Base-by-base conservation (phyloP, 2,888 invertebrate genomes). In the Axea sp. region DNA sequence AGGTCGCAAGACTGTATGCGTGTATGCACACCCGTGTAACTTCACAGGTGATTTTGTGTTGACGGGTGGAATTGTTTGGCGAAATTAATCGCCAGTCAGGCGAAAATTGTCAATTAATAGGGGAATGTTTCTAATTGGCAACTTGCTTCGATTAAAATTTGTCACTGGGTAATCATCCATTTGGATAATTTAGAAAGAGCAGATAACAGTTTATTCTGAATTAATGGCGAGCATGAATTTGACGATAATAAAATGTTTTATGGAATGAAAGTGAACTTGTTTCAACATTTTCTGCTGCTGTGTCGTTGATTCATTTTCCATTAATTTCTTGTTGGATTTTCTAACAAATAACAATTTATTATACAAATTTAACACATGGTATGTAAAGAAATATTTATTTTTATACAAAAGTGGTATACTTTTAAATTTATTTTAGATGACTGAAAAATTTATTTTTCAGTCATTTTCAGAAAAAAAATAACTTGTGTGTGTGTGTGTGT, bases 31-130 rank as follows among this genome's bases (percentile, higher is more conserved):
- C 12, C 37, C 9, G 28, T 39, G 53, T 30, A 41, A 55, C 41
- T 55, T 55, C 39, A 55, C 55, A 55, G 55, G 41, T 55, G 55
- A 55, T 55, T 55, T 55, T 8, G 41, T 8, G 31, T 22, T 24
- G 39, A 5, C 24, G n/a, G 12, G 15, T 12, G 5, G 3, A 51
- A 35, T 33, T 24, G 35, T 35, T 35, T 8, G 24, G 35, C 7
- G 9, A 39, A 28, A 53, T 39, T 53, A 53, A 53, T 55, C 22
- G 26, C 2, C 39, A 24, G 17, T 19, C 4, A 8, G 24, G 12
- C 11, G 8, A 35, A 15, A 26, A 43, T 26, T 43, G 43, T 26
- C 24, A 12, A 26, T 43, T 43, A 43, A 43, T 43, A 1, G 1
- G n/a, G 7, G 31, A 12, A 28, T 9, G 4, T 9, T 28, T 31